Percentiles rank a stretch among this genome's conserved stretches.
These are phyloP conservation scores for Acropora yongei DNA, from an alignment of 64 coral and sea anemone species.

Conservation along the genomic window DNA sequence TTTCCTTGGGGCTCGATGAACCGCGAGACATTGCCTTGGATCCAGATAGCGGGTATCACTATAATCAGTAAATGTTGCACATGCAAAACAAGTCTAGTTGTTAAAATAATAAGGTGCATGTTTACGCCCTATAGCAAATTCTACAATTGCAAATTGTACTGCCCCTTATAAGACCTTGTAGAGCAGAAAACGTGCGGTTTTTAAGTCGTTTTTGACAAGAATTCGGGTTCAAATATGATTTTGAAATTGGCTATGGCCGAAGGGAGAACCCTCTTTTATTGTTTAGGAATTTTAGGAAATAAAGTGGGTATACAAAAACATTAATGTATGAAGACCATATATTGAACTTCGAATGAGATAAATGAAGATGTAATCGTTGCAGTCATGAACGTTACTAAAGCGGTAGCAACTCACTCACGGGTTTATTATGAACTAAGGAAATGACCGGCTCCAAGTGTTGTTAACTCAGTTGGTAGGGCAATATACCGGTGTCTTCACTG, in stretches of 20 bases:
- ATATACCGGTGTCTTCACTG: background rate
- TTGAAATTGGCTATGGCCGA: background rate
- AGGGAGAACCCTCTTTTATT: background rate
- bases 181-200: background rate
- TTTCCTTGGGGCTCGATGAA: background rate
- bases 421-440: background rate
- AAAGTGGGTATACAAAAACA: background rate
- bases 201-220: background rate
- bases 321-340: background rate
- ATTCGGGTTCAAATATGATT: background rate
- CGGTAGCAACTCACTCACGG: background rate
- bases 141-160: slow-evolving; percentile 1
- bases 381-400: background rate
- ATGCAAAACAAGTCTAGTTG: background rate
- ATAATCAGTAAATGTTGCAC: background rate
- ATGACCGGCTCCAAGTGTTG: background rate
- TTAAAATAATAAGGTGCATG: background rate
- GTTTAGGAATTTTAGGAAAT: background rate
- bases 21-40: slow-evolving; percentile 45
- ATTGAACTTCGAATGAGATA: background rate
- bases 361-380: background rate
- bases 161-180: background rate
- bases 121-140: background rate
- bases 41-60: slow-evolving; percentile 18
- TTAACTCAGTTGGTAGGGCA: background rate